Evolutionary conservation across 2,888 invertebrate species (phyloP), one percentile per base, ranked within the genome.

Genomic region (Euplagia quadripunctaria): DNA sequence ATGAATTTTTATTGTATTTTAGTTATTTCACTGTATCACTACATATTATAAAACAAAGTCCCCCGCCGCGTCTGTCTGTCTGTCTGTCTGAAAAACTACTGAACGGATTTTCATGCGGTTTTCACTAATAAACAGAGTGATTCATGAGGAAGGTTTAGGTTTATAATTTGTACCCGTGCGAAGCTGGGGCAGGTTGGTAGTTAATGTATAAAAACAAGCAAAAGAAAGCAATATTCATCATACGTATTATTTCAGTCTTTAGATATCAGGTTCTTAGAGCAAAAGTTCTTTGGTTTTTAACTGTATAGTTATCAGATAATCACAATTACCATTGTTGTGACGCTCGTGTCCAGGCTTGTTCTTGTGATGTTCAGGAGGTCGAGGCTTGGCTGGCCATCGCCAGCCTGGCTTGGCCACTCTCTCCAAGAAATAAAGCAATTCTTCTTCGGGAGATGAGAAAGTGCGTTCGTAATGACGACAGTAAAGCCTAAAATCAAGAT

Each of bases 341-440:
- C 91, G 88, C 67, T 95, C 95, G 73, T 95, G 95, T 17, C 90
- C 93, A 64, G 87, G 89, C 73, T 96, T 96, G 76, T 94, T 95
- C 82, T 95, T 97, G 88, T 97, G 97, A 72, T 97, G 97, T 85
- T 97, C 97, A 69, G 97, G 96, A 42, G 97, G 96, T 65, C 96
- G 96, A 77, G 97, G 97, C 91, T 97, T 97, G 79, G 96, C 96
- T 78, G 97, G 97, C 98, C 98, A 98, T 85, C 97, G 97, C 98
- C 98, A 98, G 72, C 97, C 97, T n/a, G 98, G 97, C 87, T 97
- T 97, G 75, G 97, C 97, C 88, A 98, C 98, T 89, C 97, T 97
- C 84, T 97, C 97, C 88, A 99, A 91, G 92, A 98, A 98, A 92
- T 98, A 97, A 31, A 97, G 90, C 70, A 98, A 93, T 88, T 98